Percentiles rank a stretch among this genome's conserved stretches.
These are phyloP conservation scores for Myoxocephalus aenaeus DNA, from an alignment of 2,797 vertebrate genomes.

Conservation along the genomic window DNA sequence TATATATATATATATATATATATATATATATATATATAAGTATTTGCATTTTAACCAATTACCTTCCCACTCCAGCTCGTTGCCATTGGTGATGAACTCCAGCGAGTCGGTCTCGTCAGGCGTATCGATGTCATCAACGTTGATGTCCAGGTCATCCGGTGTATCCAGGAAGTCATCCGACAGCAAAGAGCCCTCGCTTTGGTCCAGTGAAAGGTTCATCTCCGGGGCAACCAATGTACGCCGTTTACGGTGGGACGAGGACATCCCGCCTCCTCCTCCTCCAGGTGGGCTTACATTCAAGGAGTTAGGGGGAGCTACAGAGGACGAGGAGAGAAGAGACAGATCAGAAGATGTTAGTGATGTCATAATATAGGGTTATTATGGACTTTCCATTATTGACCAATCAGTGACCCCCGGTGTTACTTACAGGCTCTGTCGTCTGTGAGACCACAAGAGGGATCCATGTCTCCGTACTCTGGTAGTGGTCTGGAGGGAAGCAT, in stretches of 20 bases:
- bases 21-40: too few relatives aligned
- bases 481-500: conserved; percentile 83
- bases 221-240: conserved; percentile 94
- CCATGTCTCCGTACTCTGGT: conserved; percentile 92
- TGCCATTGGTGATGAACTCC: conserved; percentile 94
- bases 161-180: conserved; percentile 97
- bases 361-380: background rate
- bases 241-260: conserved; percentile 86
- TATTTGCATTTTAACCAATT: background rate
- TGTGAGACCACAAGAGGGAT: conserved; percentile 86
- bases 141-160: conserved; percentile 96
- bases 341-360: background rate
- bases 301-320: conserved; percentile 88
- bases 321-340: background rate
- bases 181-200: conserved; percentile 95
- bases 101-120: conserved; percentile 97
- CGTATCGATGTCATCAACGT: conserved; percentile 96
- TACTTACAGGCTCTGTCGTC: conserved; percentile 90
- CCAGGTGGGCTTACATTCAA: conserved; percentile 83
- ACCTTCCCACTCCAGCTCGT: conserved; percentile 99
- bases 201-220: conserved; percentile 97
- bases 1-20: too few relatives aligned
- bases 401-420: background rate
- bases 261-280: conserved; percentile 68
- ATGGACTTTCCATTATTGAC: background rate